phyloP scores from a whole-genome alignment of 2,797 vertebrate genomes.

The Euthynnus affinis region DNA sequence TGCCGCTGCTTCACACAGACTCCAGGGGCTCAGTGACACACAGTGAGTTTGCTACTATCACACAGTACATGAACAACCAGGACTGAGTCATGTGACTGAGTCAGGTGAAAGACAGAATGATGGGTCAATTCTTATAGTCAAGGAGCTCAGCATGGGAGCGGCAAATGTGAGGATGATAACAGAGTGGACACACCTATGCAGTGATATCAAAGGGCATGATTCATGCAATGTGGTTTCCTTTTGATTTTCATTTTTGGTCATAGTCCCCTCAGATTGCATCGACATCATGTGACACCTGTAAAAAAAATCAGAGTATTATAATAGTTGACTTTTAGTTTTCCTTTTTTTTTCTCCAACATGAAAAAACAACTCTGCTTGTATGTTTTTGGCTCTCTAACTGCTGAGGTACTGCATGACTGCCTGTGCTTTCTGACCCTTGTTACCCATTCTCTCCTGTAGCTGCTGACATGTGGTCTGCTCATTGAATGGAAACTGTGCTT shows the following conservation, averaged over 20 bases:
- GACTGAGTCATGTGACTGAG: neutral
- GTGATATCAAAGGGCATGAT: slow-evolving; percentile 19
- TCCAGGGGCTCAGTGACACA: slow-evolving; percentile 9
- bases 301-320: neutral
- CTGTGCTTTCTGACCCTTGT: neutral
- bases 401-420: neutral
- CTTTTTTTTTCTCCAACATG: neutral
- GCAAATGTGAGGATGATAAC: slow-evolving; percentile 12
- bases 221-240: neutral
- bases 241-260: slow-evolving; percentile 1
- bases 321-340: neutral
- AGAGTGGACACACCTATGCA: slow-evolving; percentile 30
- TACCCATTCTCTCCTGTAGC: neutral
- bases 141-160: neutral
- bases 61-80: neutral
- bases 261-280: neutral
- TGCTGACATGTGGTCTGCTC: slow-evolving; percentile 7
- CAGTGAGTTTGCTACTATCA: slow-evolving; percentile 9
- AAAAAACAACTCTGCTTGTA: neutral
- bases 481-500: slow-evolving; percentile 27
- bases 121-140: neutral
- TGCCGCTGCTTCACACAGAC: slow-evolving; percentile 35
- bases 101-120: slow-evolving; percentile 13
- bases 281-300: neutral
- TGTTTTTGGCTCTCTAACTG: neutral